Conservation (phyloP, 2,888 invertebrate genomes). For the Petrolisthes manimaculis region DNA sequence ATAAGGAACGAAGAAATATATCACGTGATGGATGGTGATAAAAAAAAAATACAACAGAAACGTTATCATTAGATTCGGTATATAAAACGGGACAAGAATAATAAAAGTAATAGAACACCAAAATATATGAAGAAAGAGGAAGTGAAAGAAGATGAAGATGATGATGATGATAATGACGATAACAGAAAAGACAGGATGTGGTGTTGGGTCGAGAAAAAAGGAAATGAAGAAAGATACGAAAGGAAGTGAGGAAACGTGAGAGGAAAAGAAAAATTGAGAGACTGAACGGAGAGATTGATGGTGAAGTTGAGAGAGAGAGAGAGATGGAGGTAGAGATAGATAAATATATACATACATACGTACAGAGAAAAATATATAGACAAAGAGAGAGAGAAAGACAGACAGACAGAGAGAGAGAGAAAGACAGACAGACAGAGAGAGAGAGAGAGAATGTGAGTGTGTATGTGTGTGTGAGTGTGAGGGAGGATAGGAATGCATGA, state of each 20-base stretch:
- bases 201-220: neutral
- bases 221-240: neutral
- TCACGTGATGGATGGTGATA: too few species aligned
- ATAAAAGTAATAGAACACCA: too few species aligned
- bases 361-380: neutral
- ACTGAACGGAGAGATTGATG: neutral
- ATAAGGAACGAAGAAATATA: too few species aligned
- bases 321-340: neutral
- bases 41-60: too few species aligned
- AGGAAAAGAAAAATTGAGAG: neutral
- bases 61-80: too few species aligned
- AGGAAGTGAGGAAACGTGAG: neutral
- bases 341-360: neutral
- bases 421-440: too few species aligned
- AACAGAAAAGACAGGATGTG: neutral
- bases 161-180: neutral
- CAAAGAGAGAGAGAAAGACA: too few species aligned
- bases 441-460: too few species aligned
- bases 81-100: too few species aligned
- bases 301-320: neutral
- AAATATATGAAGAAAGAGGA: neutral
- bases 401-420: too few species aligned
- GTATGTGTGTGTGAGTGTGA: neutral
- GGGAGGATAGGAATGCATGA: constrained; percentile 9
- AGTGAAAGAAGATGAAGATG: neutral